A percentile compares a stretch with the other conserved stretches of the same genome.
phyloP scores from a whole-genome alignment of 2,113 vertebrate species.

The Salvelinus namaycush region DNA sequence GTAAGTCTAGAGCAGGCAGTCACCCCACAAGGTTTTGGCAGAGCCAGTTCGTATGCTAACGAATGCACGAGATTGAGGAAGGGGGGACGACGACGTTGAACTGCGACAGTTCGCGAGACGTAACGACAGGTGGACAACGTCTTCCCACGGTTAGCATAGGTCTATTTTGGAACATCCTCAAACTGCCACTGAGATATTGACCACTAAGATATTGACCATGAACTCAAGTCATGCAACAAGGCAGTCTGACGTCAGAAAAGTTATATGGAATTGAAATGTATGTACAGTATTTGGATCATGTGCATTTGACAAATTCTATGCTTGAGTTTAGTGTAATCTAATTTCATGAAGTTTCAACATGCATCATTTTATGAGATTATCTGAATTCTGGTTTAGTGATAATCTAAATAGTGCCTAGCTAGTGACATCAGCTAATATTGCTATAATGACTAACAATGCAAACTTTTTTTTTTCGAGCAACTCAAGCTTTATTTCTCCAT shows the following conservation, averaged over 20 bases:
- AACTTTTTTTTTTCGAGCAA: too few relatives aligned
- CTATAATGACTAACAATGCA: too few relatives aligned
- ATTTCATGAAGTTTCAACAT: too few relatives aligned
- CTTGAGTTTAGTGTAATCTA: neutral
- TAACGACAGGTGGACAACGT: too few relatives aligned
- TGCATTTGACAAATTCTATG: neutral
- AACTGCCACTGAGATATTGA: neutral
- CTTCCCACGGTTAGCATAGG: neutral
- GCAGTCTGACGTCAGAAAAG: neutral
- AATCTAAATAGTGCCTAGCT: too few relatives aligned
- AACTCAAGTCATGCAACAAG: neutral
- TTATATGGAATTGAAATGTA: neutral
- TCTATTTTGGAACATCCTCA: neutral
- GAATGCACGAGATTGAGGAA: conserved; percentile 15
- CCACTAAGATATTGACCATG: too few relatives aligned
- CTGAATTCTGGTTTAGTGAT: too few relatives aligned
- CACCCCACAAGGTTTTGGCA: neutral
- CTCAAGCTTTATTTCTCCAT: neutral
- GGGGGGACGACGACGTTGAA: neutral
- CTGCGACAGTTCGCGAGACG: conserved; percentile 25
- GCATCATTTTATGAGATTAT: too few relatives aligned
- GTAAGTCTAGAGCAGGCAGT: neutral
- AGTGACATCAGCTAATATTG: too few relatives aligned
- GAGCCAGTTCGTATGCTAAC: conserved; percentile 25
- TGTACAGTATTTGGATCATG: neutral